Percentiles rank a stretch among this genome's conserved stretches.
Conservation (phyloP, 2,888 invertebrate genomes). For the Prenolepis imparis region DNA sequence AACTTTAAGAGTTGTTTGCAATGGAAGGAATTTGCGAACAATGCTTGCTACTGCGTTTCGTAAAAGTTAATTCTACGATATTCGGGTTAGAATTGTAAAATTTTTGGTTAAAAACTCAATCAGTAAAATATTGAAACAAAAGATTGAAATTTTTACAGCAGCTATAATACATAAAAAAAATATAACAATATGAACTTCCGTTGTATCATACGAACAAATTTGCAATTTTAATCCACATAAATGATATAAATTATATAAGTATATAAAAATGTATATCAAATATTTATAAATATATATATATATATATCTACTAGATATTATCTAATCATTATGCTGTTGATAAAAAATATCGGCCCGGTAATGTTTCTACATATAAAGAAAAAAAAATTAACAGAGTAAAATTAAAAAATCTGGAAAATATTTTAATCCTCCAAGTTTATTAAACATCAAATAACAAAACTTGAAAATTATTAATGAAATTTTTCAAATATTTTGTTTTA, state of each 20-base stretch:
- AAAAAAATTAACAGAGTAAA: background rate
- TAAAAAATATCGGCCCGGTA: background rate
- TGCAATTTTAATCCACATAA: background rate
- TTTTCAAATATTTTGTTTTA: background rate
- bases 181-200: background rate
- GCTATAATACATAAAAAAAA: background rate
- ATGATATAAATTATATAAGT: background rate
- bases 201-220: background rate
- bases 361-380: background rate
- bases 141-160: background rate
- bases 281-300: too few relatives aligned
- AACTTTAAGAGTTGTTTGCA: constrained; percentile 28
- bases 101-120: constrained; percentile 17
- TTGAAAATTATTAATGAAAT: background rate
- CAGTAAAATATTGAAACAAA: constrained; percentile 8
- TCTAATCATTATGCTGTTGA: background rate
- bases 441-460: background rate
- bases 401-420: too few relatives aligned
- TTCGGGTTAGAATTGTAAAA: constrained; percentile 18
- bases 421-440: background rate
- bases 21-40: constrained; percentile 8
- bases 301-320: background rate
- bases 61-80: constrained; percentile 32
- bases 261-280: background rate
- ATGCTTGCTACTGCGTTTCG: constrained; percentile 3